Evolutionary conservation across 2,113 vertebrate species (phyloP).

Genomic region (Calyptomena viridis): DNA sequence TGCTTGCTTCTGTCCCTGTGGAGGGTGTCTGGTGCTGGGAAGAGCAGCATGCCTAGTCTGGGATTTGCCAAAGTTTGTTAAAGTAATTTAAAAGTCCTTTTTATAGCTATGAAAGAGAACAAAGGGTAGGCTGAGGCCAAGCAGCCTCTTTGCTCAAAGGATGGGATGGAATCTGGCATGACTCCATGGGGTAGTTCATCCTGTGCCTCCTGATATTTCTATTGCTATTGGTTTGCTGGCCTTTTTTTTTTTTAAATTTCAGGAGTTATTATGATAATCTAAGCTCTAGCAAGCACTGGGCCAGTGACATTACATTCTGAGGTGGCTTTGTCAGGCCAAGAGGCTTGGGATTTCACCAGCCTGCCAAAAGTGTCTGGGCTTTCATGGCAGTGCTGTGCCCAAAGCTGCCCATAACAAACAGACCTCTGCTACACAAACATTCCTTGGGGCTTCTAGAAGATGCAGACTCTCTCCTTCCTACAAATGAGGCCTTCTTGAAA

Average conservation of each 20-base stretch:
- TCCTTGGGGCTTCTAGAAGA: not conserved
- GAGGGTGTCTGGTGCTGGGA: not conserved
- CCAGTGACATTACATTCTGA: not conserved
- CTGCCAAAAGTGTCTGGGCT: not conserved
- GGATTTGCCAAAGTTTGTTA: not conserved
- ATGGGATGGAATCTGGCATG: not conserved
- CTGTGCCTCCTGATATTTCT: not conserved
- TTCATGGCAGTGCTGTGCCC: not conserved
- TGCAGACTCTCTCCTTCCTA: rapidly evolving
- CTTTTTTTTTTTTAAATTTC: not conserved
- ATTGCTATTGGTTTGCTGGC: not conserved
- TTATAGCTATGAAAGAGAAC: not conserved
- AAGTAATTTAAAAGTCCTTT: not conserved
- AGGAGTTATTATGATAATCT: not conserved
- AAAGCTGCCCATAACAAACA: not conserved
- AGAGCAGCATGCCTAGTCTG: not conserved
- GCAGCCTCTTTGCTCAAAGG: not conserved
- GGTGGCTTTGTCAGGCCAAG: not conserved
- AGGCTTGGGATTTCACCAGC: not conserved
- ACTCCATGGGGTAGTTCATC: not conserved
- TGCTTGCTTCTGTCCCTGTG: not conserved
- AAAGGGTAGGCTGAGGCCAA: not conserved
- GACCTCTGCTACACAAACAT: not conserved
- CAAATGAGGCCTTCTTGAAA: not conserved
- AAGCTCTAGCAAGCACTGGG: rapidly evolving